These are phyloP conservation scores for Neoitamus cyanurus DNA, from an alignment of 2,888 invertebrate species.

Conservation along the genomic window DNA sequence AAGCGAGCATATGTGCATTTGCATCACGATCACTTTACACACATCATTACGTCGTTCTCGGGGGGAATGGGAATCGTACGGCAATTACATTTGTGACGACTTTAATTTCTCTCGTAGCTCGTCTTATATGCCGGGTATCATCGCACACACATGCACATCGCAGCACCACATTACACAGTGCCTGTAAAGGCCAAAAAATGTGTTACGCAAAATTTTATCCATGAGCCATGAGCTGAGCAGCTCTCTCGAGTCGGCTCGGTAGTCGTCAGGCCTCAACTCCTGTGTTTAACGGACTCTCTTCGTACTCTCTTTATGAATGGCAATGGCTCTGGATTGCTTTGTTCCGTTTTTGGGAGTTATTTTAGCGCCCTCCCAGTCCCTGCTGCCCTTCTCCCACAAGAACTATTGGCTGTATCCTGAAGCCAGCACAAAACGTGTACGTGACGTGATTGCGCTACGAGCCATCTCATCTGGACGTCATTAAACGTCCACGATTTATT, in stretches of 20 bases:
- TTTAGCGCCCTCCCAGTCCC: background rate
- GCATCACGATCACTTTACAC: background rate
- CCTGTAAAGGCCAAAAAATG: background rate
- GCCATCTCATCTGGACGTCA: slow-evolving; percentile 28
- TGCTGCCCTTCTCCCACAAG: background rate
- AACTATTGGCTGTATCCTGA: background rate
- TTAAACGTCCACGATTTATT: slow-evolving; percentile 22
- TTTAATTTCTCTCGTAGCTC: background rate
- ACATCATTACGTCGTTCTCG: background rate
- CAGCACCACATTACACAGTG: background rate
- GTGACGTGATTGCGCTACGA: slow-evolving; percentile 27
- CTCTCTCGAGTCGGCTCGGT: background rate
- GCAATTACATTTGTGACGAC: background rate
- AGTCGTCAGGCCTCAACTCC: no score
- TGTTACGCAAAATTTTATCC: background rate
- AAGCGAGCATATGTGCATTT: background rate
- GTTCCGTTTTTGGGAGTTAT: background rate
- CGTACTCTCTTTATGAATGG: background rate
- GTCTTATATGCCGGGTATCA: background rate
- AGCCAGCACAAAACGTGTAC: slow-evolving; percentile 2
- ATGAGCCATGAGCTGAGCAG: background rate
- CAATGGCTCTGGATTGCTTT: background rate
- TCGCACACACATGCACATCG: background rate
- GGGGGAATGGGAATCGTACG: background rate
- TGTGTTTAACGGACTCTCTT: background rate